Evolutionary conservation across 2,888 invertebrate species (phyloP), one percentile per base, ranked within the genome.

Genomic region (Taenaris catops): DNA sequence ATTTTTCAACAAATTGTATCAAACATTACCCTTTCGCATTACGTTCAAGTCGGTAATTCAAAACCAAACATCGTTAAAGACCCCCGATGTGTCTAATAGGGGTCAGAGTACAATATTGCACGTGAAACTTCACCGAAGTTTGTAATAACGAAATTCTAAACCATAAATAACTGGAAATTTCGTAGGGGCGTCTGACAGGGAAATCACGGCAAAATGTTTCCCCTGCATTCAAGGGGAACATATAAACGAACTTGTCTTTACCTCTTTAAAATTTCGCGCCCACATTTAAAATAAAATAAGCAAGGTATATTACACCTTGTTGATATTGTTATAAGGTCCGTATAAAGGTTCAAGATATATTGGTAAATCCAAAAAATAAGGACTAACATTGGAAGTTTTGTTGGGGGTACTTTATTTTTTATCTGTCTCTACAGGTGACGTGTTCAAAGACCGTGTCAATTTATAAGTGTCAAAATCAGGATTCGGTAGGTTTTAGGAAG

Each of bases 391-490:
- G 40, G 24, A 28, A 5, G 42, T 32, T 31, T 40, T 35, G 38
- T 33, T 25, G 10, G 23, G 38, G 23, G 26, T 29, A 28, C 33
- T 43, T 40, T 44, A 33, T 41, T 31, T 38, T 46, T 41, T 44
- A 46, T 46, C 46, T 46, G 35, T 27, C 24, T 28, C 29, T 41
- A 34, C 62, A 70, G 68, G 70, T 72, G 70, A 57, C 56, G 55
- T 34, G 44, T 58, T 63, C 64, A 63, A 67, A 25, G 61, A 54
- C 19, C 12, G 50, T 51, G 65, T 59, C 69, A 65, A 73, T 72
- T 73, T 70, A 62, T 71, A 65, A 63, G 55, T 61, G 71, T 68
- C 71, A 65, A 63, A 65, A 55, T 58, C 58, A 53, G 38, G 28
- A 31, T 12, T 11, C 9, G 31, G 8, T 14, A 31, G 21, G 31